Percentiles rank a stretch among this genome's conserved stretches.
phyloP scores from a whole-genome alignment of 2,797 vertebrate genomes.

The Chiroxiphia lanceolata region DNA sequence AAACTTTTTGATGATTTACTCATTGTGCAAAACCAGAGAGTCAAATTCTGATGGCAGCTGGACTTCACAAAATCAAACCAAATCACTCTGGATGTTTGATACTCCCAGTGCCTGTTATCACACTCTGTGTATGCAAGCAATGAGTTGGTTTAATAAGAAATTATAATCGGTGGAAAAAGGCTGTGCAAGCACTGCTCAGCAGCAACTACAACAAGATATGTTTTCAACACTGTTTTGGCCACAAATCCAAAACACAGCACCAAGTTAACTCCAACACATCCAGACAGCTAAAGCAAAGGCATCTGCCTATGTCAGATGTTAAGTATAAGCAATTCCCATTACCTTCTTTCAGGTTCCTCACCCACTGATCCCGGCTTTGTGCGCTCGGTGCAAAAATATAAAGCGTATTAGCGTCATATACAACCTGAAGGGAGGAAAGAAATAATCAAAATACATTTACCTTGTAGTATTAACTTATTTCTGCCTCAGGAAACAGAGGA shows the following conservation, averaged over 20 bases:
- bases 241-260: not conserved
- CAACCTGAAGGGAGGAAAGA: conserved; percentile 75
- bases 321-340: not conserved
- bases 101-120: not conserved
- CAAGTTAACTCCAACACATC: not conserved
- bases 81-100: not conserved
- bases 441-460: not conserved
- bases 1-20: not conserved
- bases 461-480: not conserved
- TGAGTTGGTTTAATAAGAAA: not conserved
- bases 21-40: not conserved
- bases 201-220: not conserved
- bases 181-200: not conserved
- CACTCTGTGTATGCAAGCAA: rapidly evolving
- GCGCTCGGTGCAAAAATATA: conserved; percentile 90
- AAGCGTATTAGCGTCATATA: conserved; percentile 86
- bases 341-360: conserved; percentile 92
- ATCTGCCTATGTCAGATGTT: not conserved
- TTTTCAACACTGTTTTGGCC: not conserved
- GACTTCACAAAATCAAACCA: not conserved
- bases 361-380: conserved; percentile 86
- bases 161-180: not conserved
- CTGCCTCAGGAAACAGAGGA: not conserved
- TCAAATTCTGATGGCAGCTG: not conserved
- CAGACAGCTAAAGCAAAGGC: not conserved